Evolutionary conservation across 2,888 invertebrate genomes (phyloP).

Genomic region (Drosophila dives): DNA sequence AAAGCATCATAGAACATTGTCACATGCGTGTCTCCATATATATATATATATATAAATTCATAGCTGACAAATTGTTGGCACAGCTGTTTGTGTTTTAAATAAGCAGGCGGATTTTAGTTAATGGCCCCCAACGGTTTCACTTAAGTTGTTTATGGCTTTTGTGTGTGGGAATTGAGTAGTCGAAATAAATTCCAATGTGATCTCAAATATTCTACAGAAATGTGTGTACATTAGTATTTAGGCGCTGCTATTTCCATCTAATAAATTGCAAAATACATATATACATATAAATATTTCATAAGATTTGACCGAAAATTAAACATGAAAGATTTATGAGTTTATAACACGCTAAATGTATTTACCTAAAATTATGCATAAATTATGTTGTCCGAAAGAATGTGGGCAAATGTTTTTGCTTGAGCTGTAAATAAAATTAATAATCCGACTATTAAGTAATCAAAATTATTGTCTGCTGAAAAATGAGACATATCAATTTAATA

Average conservation of each 20-base stretch:
- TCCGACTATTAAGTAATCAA: not conserved
- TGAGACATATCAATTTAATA: not conserved
- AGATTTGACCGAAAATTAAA: conserved; percentile 23
- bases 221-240: conserved; percentile 2
- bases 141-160: conserved; percentile 79
- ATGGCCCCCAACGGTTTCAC: conserved; percentile 79
- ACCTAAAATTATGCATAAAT: conserved; percentile 36
- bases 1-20: conserved; percentile 30
- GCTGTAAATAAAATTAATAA: conserved; percentile 26
- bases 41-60: conserved; percentile 37
- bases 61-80: conserved; percentile 76
- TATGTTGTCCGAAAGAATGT: conserved; percentile 5
- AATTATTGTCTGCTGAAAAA: not conserved
- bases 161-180: conserved; percentile 48
- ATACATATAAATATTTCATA: conserved; percentile 28
- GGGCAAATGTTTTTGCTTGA: conserved; percentile 15
- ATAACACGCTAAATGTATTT: conserved; percentile 38
- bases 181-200: conserved; percentile 48
- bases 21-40: conserved; percentile 39
- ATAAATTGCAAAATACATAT: conserved; percentile 40
- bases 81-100: conserved; percentile 77
- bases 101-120: conserved; percentile 76
- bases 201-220: conserved; percentile 29
- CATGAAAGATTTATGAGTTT: conserved; percentile 38
- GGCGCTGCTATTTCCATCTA: conserved; percentile 12